These are phyloP conservation scores for Trichosurus vulpecula DNA, from an alignment of 2,797 vertebrate species.

Conservation along the genomic window DNA sequence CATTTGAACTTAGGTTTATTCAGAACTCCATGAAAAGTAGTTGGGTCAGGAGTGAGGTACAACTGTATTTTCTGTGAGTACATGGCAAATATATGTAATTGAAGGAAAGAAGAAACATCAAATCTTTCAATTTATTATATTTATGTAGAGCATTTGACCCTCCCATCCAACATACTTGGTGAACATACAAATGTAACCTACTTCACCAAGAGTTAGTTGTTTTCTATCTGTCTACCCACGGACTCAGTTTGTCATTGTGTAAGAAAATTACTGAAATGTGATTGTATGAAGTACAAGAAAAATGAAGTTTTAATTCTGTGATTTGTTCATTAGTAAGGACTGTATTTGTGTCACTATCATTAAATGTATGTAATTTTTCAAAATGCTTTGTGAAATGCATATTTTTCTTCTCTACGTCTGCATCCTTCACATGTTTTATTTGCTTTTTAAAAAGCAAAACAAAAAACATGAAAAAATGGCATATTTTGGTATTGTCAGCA, in stretches of 20 bases:
- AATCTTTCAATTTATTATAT: constrained; percentile 78
- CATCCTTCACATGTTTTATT: background rate
- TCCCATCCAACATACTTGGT: constrained; percentile 53
- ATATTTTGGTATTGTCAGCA: background rate
- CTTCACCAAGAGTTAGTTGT: constrained; percentile 71
- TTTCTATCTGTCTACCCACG: constrained; percentile 62
- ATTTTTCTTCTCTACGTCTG: constrained; percentile 69
- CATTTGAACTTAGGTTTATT: constrained; percentile 80
- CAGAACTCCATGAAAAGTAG: constrained; percentile 70
- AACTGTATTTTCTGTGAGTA: constrained; percentile 70
- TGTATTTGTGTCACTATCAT: constrained; percentile 78
- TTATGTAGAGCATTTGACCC: constrained; percentile 77
- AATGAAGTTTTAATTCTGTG: constrained; percentile 16
- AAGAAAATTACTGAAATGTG: constrained; percentile 44
- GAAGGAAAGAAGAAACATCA: constrained; percentile 73
- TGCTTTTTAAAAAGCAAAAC: background rate
- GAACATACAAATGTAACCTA: constrained; percentile 63
- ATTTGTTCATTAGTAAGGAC: constrained; percentile 40
- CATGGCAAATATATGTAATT: constrained; percentile 75
- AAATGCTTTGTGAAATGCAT: constrained; percentile 76
- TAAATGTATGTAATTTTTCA: constrained; percentile 81
- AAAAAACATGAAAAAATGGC: background rate
- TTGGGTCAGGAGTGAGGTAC: constrained; percentile 55
- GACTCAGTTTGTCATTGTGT: constrained; percentile 56
- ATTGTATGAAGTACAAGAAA: constrained; percentile 40